These are phyloP conservation scores for Drosophila bifasciata DNA, from an alignment of 1,140 invertebrate species.

Conservation along the genomic window DNA sequence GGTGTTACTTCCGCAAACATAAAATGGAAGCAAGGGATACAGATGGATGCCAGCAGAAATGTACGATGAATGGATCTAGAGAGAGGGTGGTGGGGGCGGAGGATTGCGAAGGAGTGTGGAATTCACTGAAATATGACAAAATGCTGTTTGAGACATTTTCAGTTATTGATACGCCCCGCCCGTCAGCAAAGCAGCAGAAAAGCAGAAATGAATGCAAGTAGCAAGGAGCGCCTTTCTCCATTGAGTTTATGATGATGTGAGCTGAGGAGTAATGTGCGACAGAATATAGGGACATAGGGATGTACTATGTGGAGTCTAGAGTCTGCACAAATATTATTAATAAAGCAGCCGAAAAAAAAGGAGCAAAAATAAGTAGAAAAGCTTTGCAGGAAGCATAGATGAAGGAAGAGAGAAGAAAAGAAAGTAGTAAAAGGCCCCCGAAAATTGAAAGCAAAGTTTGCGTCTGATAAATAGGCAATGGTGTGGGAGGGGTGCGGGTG, in stretches of 20 bases:
- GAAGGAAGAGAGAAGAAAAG: conserved; percentile 1
- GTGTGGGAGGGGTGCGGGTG: conserved; percentile 4
- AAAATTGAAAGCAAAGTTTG: conserved; percentile 78
- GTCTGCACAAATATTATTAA: conserved; percentile 66
- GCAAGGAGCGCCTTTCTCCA: conserved; percentile 1
- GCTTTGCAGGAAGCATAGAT: conserved; percentile 1
- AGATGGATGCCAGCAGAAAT: background rate
- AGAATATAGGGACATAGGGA: too few relatives aligned
- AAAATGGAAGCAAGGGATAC: conserved; percentile 37
- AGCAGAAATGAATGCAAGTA: conserved; percentile 61
- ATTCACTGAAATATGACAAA: conserved; percentile 81
- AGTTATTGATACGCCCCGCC: conserved; percentile 79
- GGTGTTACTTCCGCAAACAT: conserved; percentile 77
- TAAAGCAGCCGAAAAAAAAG: conserved; percentile 43
- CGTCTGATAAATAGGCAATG: conserved; percentile 66
- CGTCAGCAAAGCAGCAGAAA: conserved; percentile 51
- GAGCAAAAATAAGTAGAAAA: conserved; percentile 17
- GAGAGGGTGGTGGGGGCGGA: too few relatives aligned
- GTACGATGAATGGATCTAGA: too few relatives aligned
- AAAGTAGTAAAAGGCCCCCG: conserved; percentile 63
- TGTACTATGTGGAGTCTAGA: background rate
- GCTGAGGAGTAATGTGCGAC: background rate
- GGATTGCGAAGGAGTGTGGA: conserved; percentile 7
- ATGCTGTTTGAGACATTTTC: conserved; percentile 83
- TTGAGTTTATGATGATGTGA: conserved; percentile 53